Conservation (phyloP, 2,888 invertebrate genomes). For the Mycogona germanica region DNA sequence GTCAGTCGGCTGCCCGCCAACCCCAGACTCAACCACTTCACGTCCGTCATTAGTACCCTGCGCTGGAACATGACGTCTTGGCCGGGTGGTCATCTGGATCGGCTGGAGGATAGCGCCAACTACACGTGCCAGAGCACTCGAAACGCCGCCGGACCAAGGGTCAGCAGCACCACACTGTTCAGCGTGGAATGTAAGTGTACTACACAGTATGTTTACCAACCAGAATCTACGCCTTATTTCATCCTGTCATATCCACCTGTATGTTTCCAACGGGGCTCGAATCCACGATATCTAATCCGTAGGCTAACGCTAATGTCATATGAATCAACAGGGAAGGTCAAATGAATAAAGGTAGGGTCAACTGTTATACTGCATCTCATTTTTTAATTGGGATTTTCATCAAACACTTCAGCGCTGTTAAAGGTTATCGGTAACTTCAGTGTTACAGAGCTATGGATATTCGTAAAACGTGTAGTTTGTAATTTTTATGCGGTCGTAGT, state of each 20-base stretch:
- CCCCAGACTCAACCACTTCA: not conserved
- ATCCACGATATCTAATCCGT: no score
- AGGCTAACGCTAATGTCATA: no score
- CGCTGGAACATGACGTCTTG: slow-evolving; percentile 24
- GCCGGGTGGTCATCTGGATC: slow-evolving; percentile 23
- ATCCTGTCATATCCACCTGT: no score
- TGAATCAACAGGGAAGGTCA: no score
- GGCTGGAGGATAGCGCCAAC: slow-evolving; percentile 23
- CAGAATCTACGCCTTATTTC: no score
- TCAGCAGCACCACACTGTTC: slow-evolving; percentile 14
- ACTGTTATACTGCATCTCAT: no score
- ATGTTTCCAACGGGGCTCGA: no score
- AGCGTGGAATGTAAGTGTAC: slow-evolving; percentile 17
- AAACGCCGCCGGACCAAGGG: slow-evolving; percentile 20
- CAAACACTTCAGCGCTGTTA: not conserved
- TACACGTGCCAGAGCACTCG: slow-evolving; percentile 24
- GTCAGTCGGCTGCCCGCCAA: slow-evolving; percentile 12
- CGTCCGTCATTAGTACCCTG: slow-evolving; percentile 15
- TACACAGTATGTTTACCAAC: no score
- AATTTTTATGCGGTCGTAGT: not conserved
- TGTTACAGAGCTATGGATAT: no score
- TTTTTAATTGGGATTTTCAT: not conserved
- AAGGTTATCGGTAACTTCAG: no score
- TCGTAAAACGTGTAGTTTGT: not conserved
- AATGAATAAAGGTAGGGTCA: no score